Evolutionary conservation across 2,888 invertebrate genomes (phyloP).

Genomic region (Osmoderma eremita): DNA sequence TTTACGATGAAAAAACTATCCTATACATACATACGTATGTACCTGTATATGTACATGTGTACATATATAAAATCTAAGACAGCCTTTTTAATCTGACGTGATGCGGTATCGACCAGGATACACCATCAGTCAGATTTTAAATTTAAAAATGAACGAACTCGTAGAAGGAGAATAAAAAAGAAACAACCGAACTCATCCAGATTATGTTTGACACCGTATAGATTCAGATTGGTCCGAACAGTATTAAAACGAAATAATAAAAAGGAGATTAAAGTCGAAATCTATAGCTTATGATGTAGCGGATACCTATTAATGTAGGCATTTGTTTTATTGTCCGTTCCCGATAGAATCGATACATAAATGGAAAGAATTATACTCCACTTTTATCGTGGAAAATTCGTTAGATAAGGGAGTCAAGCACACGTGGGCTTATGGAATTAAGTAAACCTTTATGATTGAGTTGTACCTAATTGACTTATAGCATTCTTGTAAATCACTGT

Average conservation of each 20-base stretch:
- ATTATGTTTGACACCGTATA: conserved; percentile 28
- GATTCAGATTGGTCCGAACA: conserved; percentile 14
- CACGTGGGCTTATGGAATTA: background rate
- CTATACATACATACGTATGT: too few relatives aligned
- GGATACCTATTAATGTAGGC: conserved; percentile 16
- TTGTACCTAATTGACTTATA: conserved; percentile 23
- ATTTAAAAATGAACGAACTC: conserved; percentile 18
- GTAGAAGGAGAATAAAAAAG: background rate
- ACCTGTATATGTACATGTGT: too few relatives aligned
- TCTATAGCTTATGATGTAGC: conserved; percentile 16
- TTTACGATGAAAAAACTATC: conserved; percentile 15
- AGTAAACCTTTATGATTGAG: conserved; percentile 9
- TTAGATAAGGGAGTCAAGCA: conserved; percentile 1
- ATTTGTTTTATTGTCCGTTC: conserved; percentile 26
- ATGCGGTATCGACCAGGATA: conserved; percentile 29
- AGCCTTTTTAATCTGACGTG: conserved; percentile 35
- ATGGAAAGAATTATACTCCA: conserved; percentile 14
- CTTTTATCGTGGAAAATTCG: conserved; percentile 12
- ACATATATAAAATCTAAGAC: conserved; percentile 22
- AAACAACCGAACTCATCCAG: conserved; percentile 15
- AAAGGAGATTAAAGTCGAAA: conserved; percentile 1
- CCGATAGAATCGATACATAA: conserved; percentile 15
- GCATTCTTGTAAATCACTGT: conserved; percentile 21
- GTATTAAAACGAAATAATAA: conserved; percentile 24
- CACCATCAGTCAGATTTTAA: conserved; percentile 36